phyloP scores from a whole-genome alignment of 2,888 invertebrate genomes.

The Tiliacea aurago region DNA sequence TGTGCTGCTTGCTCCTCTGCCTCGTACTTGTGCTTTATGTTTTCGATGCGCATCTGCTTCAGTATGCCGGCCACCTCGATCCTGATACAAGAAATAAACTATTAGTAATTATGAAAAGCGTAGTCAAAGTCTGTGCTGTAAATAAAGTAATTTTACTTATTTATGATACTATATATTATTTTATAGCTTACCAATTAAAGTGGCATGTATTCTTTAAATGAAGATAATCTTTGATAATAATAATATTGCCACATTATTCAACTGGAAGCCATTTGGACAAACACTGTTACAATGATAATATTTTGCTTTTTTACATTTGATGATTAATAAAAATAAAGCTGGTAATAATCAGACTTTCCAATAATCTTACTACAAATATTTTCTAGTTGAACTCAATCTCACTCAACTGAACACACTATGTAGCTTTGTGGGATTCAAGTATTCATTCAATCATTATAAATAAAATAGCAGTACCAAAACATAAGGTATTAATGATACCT shows the following conservation, averaged over 20 bases:
- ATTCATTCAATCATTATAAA: too few species aligned
- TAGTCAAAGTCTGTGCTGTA: background rate
- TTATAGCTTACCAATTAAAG: background rate
- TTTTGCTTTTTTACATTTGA: background rate
- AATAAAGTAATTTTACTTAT: background rate
- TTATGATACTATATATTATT: background rate
- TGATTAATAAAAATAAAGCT: background rate
- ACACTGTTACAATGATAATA: background rate
- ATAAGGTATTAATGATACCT: background rate
- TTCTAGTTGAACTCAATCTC: background rate
- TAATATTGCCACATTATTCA: background rate
- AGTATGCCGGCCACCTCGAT: slow-evolving; percentile 98
- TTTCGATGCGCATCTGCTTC: slow-evolving; percentile 94
- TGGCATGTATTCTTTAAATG: background rate
- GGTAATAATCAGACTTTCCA: background rate
- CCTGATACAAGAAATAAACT: slow-evolving; percentile 69
- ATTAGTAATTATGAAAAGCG: background rate
- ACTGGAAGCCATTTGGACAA: background rate
- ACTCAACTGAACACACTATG: background rate
- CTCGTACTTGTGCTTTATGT: slow-evolving; percentile 95
- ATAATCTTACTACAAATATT: background rate
- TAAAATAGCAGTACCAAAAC: background rate
- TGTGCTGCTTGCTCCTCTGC: slow-evolving; percentile 97
- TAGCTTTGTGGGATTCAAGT: background rate
- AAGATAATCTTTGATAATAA: background rate